Evolutionary conservation across 2,888 invertebrate genomes (phyloP).

Genomic region (Cheilosia vernalis): DNA sequence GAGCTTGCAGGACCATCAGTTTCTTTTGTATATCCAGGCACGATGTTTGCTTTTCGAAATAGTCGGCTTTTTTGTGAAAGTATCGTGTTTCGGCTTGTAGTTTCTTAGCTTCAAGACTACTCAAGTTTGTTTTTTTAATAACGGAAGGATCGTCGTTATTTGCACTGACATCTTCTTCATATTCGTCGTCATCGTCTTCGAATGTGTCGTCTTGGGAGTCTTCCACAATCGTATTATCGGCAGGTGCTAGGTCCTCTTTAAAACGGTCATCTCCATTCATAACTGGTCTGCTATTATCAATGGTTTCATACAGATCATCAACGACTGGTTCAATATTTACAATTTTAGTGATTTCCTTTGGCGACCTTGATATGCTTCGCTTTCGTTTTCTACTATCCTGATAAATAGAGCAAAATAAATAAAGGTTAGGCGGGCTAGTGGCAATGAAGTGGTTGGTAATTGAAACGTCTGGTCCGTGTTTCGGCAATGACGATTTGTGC

Average conservation of each 20-base stretch:
- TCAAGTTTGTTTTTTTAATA: constrained; percentile 31
- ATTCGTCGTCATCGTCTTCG: constrained; percentile 40
- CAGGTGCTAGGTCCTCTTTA: constrained; percentile 7
- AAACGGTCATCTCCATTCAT: constrained; percentile 49
- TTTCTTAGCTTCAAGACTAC: constrained; percentile 44
- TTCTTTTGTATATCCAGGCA: constrained; percentile 56
- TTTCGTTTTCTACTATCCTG: constrained; percentile 40
- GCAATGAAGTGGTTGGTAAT: too few species aligned
- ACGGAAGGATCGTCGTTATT: constrained; percentile 11
- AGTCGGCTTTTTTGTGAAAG: constrained; percentile 59
- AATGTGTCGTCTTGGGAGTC: constrained; percentile 45
- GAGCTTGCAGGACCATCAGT: constrained; percentile 62
- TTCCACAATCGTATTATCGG: constrained; percentile 39
- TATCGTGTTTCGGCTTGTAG: constrained; percentile 62
- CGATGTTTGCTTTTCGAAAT: constrained; percentile 58
- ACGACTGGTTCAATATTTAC: constrained; percentile 54
- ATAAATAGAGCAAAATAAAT: not conserved
- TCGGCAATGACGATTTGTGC: too few species aligned
- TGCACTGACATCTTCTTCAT: constrained; percentile 31
- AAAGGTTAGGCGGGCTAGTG: not conserved
- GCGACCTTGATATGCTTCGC: constrained; percentile 16
- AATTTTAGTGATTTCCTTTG: constrained; percentile 43
- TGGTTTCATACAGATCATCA: constrained; percentile 27
- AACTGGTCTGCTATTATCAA: constrained; percentile 27
- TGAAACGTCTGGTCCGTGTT: too few species aligned